phyloP scores from a whole-genome alignment of 2,888 invertebrate genomes.

The Hydrotaea cyrtoneurina region DNA sequence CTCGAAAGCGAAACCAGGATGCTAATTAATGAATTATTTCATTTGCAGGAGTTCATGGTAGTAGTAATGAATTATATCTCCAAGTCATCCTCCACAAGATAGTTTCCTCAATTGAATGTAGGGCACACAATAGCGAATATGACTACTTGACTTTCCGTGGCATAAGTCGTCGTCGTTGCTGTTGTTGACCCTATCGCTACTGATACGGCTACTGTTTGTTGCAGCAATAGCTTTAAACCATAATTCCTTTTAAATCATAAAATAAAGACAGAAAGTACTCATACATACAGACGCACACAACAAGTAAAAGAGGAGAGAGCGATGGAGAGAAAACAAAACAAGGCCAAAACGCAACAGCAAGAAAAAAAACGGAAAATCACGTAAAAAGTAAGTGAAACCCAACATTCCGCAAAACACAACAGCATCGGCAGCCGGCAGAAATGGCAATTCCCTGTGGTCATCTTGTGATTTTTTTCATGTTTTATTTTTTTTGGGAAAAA shows the following conservation, averaged over 20 bases:
- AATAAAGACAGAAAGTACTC: constrained; percentile 40
- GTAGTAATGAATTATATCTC: no score
- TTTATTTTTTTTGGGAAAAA: background rate
- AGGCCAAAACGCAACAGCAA: background rate
- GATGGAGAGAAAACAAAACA: no score
- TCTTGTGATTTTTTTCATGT: constrained; percentile 35
- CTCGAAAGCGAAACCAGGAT: no score
- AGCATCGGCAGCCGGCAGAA: constrained; percentile 4
- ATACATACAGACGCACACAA: background rate
- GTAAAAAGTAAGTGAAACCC: constrained; percentile 41
- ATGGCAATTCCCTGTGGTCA: constrained; percentile 29
- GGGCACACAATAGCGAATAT: background rate
- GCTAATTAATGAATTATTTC: no score
- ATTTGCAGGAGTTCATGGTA: no score
- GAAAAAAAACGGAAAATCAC: constrained; percentile 30
- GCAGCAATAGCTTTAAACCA: constrained; percentile 29
- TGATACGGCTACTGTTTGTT: constrained; percentile 4
- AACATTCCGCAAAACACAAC: constrained; percentile 35
- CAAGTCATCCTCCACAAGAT: no score
- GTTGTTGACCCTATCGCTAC: background rate
- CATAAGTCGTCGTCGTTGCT: background rate
- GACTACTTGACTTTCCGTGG: background rate
- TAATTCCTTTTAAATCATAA: constrained; percentile 57
- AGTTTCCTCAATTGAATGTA: no score
- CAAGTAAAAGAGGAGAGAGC: no score